These are phyloP conservation scores for Stegostoma tigrinum DNA, from an alignment of 2,113 vertebrate genomes.

Conservation along the genomic window DNA sequence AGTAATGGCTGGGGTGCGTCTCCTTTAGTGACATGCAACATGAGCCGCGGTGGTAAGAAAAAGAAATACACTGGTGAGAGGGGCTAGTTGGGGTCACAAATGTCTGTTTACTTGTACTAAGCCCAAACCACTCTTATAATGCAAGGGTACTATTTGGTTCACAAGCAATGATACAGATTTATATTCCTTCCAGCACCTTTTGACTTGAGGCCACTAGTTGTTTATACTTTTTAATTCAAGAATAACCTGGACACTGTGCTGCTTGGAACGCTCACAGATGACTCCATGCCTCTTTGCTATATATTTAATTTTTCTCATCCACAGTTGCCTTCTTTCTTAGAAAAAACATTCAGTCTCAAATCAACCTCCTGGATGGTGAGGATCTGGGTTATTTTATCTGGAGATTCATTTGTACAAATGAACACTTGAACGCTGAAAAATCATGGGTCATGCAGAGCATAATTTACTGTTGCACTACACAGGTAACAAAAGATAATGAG, in stretches of 20 bases:
- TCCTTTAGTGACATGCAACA: background rate
- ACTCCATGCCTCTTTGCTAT: background rate
- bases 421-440: background rate
- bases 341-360: background rate
- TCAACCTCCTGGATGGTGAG: background rate
- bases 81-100: background rate
- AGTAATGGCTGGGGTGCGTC: background rate
- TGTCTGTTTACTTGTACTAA: background rate
- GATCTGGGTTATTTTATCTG: background rate
- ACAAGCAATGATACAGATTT: slow-evolving; percentile 13
- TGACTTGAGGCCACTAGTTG: background rate
- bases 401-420: slow-evolving; percentile 1
- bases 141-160: background rate
- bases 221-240: background rate
- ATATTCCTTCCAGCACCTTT: background rate
- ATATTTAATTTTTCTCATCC: background rate
- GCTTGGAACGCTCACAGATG: background rate
- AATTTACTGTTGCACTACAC: background rate
- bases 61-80: background rate
- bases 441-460: background rate
- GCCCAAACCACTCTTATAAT: background rate
- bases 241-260: background rate
- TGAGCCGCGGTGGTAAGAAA: too few relatives aligned
- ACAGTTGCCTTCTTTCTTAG: background rate
- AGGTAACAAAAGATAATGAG: background rate